phyloP scores from a whole-genome alignment of 1,140 invertebrate species.

The Hypothenemus hampei region DNA sequence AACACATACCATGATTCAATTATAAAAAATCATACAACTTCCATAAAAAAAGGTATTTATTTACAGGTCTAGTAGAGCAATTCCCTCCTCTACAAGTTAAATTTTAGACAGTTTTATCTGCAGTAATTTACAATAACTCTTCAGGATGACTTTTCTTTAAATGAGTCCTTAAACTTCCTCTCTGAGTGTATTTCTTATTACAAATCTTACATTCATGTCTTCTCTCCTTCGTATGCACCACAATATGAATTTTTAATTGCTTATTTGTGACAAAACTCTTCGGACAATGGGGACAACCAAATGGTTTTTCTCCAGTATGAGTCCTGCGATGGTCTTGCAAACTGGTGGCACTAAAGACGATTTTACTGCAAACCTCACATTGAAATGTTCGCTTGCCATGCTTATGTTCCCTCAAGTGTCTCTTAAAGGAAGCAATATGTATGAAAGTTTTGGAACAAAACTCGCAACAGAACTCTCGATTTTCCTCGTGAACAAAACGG shows the following conservation, averaged over 20 bases:
- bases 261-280: conserved; percentile 30
- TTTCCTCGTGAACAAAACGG: conserved; percentile 10
- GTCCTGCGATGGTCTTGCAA: conserved; percentile 20
- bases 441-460: conserved; percentile 18
- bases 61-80: too few relatives aligned
- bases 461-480: conserved; percentile 15
- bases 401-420: conserved; percentile 19
- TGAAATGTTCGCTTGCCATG: conserved; percentile 12
- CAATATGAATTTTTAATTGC: conserved; percentile 38
- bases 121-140: conserved; percentile 5
- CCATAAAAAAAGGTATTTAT: too few relatives aligned
- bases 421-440: conserved; percentile 17
- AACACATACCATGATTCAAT: not conserved
- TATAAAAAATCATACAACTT: not conserved
- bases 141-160: conserved; percentile 17
- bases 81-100: not conserved
- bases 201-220: conserved; percentile 28
- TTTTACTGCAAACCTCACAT: conserved; percentile 15
- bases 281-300: conserved; percentile 11
- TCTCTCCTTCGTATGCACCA: conserved; percentile 31
- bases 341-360: conserved; percentile 18
- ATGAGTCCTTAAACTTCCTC: conserved; percentile 19
- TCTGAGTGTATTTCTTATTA: conserved; percentile 29
- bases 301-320: conserved; percentile 47
- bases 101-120: not conserved